These are phyloP conservation scores for Scelioninae gen. 2 DNA, from an alignment of 2,888 invertebrate species.

Conservation along the genomic window DNA sequence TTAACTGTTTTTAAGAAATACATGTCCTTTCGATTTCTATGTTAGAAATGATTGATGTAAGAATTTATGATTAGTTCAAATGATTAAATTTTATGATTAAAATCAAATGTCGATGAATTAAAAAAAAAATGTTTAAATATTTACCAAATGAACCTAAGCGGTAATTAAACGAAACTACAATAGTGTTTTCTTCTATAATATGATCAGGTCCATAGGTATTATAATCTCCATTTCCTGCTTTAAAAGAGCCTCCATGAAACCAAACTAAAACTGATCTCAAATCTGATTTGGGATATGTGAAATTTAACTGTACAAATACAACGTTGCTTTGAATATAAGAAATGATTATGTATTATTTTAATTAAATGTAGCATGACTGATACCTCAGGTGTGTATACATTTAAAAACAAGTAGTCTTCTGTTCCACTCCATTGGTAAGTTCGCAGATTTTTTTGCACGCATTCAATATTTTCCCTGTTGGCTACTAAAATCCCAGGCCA, in stretches of 20 bases:
- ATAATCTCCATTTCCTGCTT: conserved; percentile 49
- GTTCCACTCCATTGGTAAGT: neutral
- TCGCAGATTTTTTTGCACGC: conserved; percentile 54
- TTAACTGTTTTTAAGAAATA: no score
- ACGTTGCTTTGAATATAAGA: conserved; percentile 37
- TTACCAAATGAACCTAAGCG: conserved; percentile 65
- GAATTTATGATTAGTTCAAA: no score
- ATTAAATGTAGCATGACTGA: neutral
- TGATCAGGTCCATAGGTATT: conserved; percentile 63
- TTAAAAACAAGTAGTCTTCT: conserved; percentile 38
- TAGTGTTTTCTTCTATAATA: conserved; percentile 63
- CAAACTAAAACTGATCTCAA: conserved; percentile 63
- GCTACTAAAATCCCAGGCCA: conserved; percentile 61
- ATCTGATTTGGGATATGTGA: neutral
- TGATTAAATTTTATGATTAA: no score
- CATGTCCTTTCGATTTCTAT: no score
- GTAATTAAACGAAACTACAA: conserved; percentile 64
- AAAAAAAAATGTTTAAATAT: no score
- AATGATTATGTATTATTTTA: neutral
- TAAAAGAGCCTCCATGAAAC: conserved; percentile 64
- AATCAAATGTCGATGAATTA: no score
- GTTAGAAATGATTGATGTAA: no score
- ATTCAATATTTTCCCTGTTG: conserved; percentile 52
- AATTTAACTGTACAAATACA: conserved; percentile 24
- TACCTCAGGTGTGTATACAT: conserved; percentile 36